phyloP scores from a whole-genome alignment of 2,113 vertebrate genomes.

The Phylloscopus trochilus region DNA sequence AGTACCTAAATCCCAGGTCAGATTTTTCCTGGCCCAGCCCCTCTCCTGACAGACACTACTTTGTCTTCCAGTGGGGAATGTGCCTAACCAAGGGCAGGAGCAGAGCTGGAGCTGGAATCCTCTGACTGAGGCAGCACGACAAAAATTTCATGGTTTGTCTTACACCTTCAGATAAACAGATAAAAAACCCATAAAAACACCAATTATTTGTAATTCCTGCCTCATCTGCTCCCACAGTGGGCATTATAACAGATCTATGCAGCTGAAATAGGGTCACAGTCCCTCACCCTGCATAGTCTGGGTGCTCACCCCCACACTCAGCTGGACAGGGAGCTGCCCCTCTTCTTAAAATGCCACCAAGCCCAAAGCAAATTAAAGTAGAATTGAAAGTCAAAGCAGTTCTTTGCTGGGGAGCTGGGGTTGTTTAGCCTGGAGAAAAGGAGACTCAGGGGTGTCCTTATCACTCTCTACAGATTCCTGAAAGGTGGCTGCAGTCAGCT shows the following conservation, averaged over 20 bases:
- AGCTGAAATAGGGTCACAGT: background rate
- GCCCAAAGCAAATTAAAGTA: background rate
- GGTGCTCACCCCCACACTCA: background rate
- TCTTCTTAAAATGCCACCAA: background rate
- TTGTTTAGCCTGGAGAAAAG: background rate
- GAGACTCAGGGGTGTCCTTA: background rate
- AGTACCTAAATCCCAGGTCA: background rate
- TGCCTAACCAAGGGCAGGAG: background rate
- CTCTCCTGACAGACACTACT: background rate
- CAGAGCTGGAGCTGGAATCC: background rate
- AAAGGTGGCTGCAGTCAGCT: background rate
- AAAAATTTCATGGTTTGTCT: background rate
- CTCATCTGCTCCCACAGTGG: background rate
- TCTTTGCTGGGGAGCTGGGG: background rate
- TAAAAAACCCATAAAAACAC: background rate
- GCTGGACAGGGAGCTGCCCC: background rate
- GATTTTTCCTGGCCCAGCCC: background rate
- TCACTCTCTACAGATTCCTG: background rate
- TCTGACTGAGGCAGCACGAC: background rate
- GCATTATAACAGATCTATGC: background rate
- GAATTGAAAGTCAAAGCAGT: background rate
- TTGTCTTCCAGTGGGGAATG: accelerated
- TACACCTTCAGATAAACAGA: background rate
- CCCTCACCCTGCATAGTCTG: background rate
- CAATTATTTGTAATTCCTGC: background rate